Conservation (phyloP, 2,113 vertebrate genomes). For the Dipodomys ordii region DNA sequence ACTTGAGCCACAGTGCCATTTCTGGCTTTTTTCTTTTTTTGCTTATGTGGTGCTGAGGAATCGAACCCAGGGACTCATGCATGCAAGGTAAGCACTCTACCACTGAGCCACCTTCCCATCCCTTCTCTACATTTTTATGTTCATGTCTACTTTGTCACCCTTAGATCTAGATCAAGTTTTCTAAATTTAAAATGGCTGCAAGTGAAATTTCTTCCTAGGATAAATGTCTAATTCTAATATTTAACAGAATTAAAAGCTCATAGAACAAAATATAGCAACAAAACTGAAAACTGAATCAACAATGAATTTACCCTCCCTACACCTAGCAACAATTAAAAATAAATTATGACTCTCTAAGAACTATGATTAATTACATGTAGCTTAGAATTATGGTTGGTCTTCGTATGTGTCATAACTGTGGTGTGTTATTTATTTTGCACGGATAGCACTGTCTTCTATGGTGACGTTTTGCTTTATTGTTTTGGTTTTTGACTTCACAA, state of each 20-base stretch:
- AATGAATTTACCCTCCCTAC: background rate
- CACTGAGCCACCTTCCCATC: too few species aligned
- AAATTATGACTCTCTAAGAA: background rate
- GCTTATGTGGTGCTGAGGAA: too few species aligned
- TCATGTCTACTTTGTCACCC: too few species aligned
- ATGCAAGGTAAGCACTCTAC: too few species aligned
- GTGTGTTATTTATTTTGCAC: background rate
- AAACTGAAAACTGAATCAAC: background rate
- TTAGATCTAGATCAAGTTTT: background rate
- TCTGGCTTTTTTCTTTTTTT: too few species aligned
- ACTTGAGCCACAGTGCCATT: too few species aligned
- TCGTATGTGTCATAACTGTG: background rate
- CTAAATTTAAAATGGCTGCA: slow-evolving; percentile 9
- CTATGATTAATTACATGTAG: slow-evolving; percentile 20
- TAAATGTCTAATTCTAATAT: slow-evolving; percentile 11
- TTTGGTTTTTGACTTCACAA: background rate
- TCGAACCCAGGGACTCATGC: too few species aligned
- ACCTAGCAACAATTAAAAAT: background rate
- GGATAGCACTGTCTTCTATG: background rate
- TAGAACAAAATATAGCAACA: background rate
- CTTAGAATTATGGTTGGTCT: background rate
- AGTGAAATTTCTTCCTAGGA: background rate
- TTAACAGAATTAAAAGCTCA: background rate
- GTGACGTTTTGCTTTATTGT: background rate
- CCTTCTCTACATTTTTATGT: too few species aligned